These are phyloP conservation scores for Cryptotermes secundus DNA, from an alignment of 1,140 invertebrate species.

Conservation along the genomic window DNA sequence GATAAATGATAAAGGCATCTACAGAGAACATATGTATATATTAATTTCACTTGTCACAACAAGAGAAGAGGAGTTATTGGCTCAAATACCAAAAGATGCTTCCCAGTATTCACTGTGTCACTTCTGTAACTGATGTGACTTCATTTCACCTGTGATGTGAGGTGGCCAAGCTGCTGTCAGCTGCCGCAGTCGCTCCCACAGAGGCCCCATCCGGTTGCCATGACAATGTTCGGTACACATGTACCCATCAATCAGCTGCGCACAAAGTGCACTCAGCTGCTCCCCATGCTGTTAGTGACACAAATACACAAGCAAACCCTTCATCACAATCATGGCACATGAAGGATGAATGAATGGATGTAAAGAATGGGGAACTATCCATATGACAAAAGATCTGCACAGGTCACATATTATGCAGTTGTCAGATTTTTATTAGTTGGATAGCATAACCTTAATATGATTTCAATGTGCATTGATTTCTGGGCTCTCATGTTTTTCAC, in stretches of 20 bases:
- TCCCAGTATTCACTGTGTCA: neutral
- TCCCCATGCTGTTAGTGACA: conserved; percentile 42
- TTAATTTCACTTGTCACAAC: neutral
- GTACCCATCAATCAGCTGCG: conserved; percentile 41
- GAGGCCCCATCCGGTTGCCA: conserved; percentile 39
- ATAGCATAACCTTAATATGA: neutral
- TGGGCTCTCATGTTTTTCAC: neutral
- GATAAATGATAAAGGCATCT: no score
- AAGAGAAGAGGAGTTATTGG: neutral
- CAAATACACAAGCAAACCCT: conserved; percentile 25
- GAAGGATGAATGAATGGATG: neutral
- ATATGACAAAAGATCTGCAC: neutral
- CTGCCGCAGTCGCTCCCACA: conserved; percentile 43
- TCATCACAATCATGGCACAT: conserved; percentile 17
- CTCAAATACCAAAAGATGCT: neutral
- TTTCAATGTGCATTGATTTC: neutral
- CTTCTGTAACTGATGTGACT: neutral
- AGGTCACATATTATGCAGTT: neutral
- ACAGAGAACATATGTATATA: no score
- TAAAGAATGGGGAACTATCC: no score
- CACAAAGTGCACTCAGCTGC: conserved; percentile 41
- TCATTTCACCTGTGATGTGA: conserved; percentile 28
- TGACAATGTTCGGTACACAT: conserved; percentile 37
- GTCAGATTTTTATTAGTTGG: neutral
- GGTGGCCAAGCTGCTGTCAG: conserved; percentile 41